Evolutionary conservation across 2,888 invertebrate genomes (phyloP), one percentile per base, ranked within the genome.

Genomic region (Pocota personata): DNA sequence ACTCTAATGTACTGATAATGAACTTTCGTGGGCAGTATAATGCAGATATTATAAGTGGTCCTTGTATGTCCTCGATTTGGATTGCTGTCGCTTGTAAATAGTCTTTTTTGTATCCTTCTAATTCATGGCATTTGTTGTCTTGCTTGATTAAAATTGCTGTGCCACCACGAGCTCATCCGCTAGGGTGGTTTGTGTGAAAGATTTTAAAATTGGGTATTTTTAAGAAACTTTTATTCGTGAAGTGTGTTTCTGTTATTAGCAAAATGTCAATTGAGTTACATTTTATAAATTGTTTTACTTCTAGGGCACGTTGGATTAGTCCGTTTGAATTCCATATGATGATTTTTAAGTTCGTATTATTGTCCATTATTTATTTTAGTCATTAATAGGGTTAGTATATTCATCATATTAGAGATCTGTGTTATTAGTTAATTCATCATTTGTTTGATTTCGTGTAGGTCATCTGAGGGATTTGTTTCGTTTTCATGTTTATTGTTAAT

Each of bases 1-100:
- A 32, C 8, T 32, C 7, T 32, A 8, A 8, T 32, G 32, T 32
- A 24, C 24, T 24, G 24, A 24, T 24, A 24, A 4, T 8, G 32
- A 32, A 48, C 10, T 75, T 75, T 37, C 52, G 75, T 10, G 75
- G 64, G 40, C 64, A 64, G 57, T 57, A 66, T 27, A 37, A 12
- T 10, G 66, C 55, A 30, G 66, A 66, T n/a, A 76, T n/a, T 21
- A 52, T 12, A 3, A 77, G 10, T 32, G 16, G 14, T 1, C 48
- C 77, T 27, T 32, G 4, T 14, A 10, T 16, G 19, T 77, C 67
- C n/a, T 37, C 19, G 4, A 76, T 57, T 55, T 55, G 32, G 4
- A 76, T 57, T 1, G 30, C 64, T 5, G 67, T 77, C 10, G 67
- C 77, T 77, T 77, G 77, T 12, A 58, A n/a, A 14, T 62, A 37